Base-by-base conservation (phyloP, 2,797 vertebrate genomes). In the Acipenser ruthenus region DNA sequence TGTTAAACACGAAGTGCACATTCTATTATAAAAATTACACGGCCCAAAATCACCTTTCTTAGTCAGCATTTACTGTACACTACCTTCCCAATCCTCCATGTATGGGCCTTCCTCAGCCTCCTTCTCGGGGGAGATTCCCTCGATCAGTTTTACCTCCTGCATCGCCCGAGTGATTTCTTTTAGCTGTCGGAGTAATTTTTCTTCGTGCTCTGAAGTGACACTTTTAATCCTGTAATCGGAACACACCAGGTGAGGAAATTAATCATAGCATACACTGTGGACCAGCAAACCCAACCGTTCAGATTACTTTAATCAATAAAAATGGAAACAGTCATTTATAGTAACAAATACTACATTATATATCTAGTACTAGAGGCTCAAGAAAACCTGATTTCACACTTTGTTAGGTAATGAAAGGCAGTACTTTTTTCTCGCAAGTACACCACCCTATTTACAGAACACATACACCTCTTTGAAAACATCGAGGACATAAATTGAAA, bases 111-210 rank as follows among this genome's bases (percentile, higher is more conserved):
- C 84, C 80, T 99, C 96, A 0, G 76, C 80, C 76, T 92, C 95
- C 80, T 94, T 89, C 76, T 94, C 87, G 4, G 91, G 85, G 52
- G 83, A 82, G 66, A 90, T 71, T 8, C 82, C 83, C 63, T 95
- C 94, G 75, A 92, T 67, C 72, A 96, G 83, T 70, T 90, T 92
- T 9, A 94, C 92, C 82, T 94, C 93, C 79, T 93, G 93, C 94
- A 99, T 98, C 70, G 82, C 84, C 2, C 84, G 88, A 0, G 95
- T 96, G 72, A 99, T 97, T 86, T 96, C 95, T 62, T 90, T 88
- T 75, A 99, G 92, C 74, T 95, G 93, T 70, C 88, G 89, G 68
- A 99, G 89, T 67, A 99, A 78, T 49, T 69, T 90, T 82, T 93
- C 92, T 82, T 98, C 95, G 79, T 97, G 94, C 58, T 93, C 91